Percentiles rank a stretch among this genome's conserved stretches.
These are phyloP conservation scores for Coendou prehensilis DNA, from an alignment of 2,797 vertebrate species.

Conservation along the genomic window DNA sequence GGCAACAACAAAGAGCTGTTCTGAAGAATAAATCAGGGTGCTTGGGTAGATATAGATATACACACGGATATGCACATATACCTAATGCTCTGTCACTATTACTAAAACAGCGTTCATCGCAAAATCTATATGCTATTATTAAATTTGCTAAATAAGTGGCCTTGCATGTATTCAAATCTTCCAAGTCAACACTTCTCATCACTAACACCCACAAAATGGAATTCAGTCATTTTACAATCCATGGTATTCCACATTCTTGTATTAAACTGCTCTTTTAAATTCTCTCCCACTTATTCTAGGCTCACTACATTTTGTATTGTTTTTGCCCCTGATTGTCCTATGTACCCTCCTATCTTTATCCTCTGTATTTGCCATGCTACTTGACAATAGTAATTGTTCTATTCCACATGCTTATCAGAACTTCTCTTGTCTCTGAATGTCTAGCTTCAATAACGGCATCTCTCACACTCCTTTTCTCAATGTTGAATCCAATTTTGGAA, in stretches of 20 bases:
- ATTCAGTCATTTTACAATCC: background rate
- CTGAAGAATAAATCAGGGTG: background rate
- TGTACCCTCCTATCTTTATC: background rate
- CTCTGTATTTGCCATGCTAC: background rate
- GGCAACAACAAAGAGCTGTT: background rate
- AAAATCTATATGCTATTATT: background rate
- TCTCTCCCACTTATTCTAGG: background rate
- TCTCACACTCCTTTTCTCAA: background rate
- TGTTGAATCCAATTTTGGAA: slow-evolving; percentile 45
- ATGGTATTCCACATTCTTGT: background rate
- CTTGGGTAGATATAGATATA: background rate
- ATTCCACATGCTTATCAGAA: background rate
- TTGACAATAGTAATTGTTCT: background rate
- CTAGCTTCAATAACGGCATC: background rate
- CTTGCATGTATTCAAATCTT: background rate
- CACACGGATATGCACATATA: background rate
- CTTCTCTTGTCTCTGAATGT: background rate
- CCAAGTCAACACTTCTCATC: background rate
- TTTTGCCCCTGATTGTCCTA: background rate
- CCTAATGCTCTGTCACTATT: background rate
- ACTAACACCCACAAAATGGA: background rate
- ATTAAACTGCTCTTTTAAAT: background rate
- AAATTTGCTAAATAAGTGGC: background rate
- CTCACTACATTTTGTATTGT: background rate
- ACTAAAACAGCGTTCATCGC: background rate